phyloP scores from a whole-genome alignment of 1,140 invertebrate species.

The Neoseiulus cucumeris region DNA sequence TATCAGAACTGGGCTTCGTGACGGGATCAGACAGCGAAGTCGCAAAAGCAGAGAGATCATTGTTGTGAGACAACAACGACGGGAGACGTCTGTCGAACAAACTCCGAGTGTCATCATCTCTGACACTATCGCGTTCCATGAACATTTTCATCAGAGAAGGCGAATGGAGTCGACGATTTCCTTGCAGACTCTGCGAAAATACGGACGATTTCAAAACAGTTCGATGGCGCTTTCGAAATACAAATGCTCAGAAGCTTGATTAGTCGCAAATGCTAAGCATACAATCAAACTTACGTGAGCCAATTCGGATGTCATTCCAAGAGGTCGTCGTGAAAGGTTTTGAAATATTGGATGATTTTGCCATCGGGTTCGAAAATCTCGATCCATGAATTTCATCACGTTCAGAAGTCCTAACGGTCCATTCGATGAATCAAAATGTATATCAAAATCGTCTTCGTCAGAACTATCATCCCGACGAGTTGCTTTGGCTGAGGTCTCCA shows the following conservation, averaged over 20 bases:
- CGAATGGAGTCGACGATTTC: not conserved
- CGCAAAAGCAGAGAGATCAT: too few species aligned
- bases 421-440: not conserved
- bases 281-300: not conserved
- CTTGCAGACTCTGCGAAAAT: too few species aligned
- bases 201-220: too few species aligned
- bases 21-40: not conserved
- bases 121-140: not conserved
- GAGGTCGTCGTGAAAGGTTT: not conserved
- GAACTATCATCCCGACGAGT: not conserved
- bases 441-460: not conserved
- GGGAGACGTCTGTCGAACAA: too few species aligned
- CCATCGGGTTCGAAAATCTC: not conserved
- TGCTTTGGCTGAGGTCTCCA: not conserved
- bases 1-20: not conserved
- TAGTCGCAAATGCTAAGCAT: too few species aligned
- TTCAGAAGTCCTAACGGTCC: not conserved
- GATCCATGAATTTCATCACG: conserved; percentile 10
- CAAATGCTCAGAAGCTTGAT: too few species aligned
- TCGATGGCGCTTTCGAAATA: too few species aligned
- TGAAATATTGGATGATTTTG: conserved; percentile 4
- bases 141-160: conserved; percentile 7
- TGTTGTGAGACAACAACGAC: too few species aligned
- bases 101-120: too few species aligned
- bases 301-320: not conserved